Percentiles rank a stretch among this genome's conserved stretches.
Conservation (phyloP, 1,140 invertebrate species). For the Gonioctena quinquepunctata region DNA sequence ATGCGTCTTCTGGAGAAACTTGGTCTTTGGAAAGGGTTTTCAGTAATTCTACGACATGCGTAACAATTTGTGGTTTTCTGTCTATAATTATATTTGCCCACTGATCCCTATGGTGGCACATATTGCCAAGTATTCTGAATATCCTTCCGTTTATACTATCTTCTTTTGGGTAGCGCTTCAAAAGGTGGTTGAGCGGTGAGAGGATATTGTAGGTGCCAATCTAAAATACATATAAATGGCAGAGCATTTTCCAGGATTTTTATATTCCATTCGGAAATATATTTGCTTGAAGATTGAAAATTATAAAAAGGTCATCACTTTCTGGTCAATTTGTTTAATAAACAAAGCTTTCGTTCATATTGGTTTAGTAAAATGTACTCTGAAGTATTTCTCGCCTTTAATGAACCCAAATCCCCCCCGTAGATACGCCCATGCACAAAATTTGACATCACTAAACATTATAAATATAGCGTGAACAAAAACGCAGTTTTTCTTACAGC, state of each 20-base stretch:
- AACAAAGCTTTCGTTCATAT: too few relatives aligned
- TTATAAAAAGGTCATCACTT: not conserved
- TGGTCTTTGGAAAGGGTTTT: conserved; percentile 27
- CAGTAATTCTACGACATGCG: conserved; percentile 39
- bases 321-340: too few relatives aligned
- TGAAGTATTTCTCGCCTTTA: too few relatives aligned
- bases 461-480: not conserved
- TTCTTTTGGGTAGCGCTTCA: conserved; percentile 44
- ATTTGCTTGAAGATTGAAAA: not conserved
- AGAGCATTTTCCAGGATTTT: not conserved
- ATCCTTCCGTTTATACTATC: conserved; percentile 49
- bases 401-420: too few relatives aligned
- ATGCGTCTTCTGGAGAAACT: conserved; percentile 19
- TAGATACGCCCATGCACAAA: too few relatives aligned
- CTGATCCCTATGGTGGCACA: conserved; percentile 46
- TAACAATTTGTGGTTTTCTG: conserved; percentile 41
- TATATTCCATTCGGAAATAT: not conserved
- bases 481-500: conserved; percentile 35
- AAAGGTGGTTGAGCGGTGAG: conserved; percentile 36
- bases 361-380: too few relatives aligned
- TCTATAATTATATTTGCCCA: conserved; percentile 38
- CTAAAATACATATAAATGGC: conserved; percentile 31
- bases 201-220: conserved; percentile 40
- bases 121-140: conserved; percentile 50
- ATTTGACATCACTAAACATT: not conserved